Evolutionary conservation across 1,140 invertebrate species (phyloP).

Genomic region (Bilobella aurantiaca): DNA sequence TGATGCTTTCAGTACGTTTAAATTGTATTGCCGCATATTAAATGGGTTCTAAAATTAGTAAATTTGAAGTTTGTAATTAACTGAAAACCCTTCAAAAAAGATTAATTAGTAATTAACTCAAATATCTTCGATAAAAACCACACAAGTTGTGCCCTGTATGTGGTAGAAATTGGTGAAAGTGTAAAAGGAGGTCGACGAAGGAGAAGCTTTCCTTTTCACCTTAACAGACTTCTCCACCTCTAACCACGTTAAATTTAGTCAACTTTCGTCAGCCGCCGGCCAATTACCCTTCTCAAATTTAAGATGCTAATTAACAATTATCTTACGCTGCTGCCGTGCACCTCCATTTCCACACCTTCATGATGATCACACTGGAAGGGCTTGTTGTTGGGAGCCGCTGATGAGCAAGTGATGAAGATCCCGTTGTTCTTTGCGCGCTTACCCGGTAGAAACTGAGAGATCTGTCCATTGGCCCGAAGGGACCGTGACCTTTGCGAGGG

Average conservation of each 20-base stretch:
- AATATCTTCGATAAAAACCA: too few relatives aligned
- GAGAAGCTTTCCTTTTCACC: too few relatives aligned
- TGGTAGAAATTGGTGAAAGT: too few relatives aligned
- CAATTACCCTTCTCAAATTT: neutral
- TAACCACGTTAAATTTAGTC: too few relatives aligned
- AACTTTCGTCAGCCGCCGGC: too few relatives aligned
- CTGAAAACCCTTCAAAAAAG: neutral
- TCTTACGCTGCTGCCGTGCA: neutral
- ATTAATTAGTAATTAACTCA: neutral
- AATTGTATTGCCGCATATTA: slow-evolving; percentile 35
- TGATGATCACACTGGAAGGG: neutral
- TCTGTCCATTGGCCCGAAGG: neutral
- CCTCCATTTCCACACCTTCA: neutral
- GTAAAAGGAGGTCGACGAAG: too few relatives aligned
- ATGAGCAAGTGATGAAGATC: neutral
- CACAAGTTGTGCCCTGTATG: too few relatives aligned
- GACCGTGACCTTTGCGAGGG: neutral
- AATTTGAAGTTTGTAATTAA: neutral
- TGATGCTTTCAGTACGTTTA: slow-evolving; percentile 32
- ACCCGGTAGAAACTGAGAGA: neutral
- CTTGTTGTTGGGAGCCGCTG: neutral
- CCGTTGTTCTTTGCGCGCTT: neutral
- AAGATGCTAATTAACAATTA: neutral
- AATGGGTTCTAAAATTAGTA: slow-evolving; percentile 29
- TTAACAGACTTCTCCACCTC: too few relatives aligned